phyloP scores from a whole-genome alignment of 37 sponge, comb jelly and placozoan genomes.

The Halichondria panicea region DNA sequence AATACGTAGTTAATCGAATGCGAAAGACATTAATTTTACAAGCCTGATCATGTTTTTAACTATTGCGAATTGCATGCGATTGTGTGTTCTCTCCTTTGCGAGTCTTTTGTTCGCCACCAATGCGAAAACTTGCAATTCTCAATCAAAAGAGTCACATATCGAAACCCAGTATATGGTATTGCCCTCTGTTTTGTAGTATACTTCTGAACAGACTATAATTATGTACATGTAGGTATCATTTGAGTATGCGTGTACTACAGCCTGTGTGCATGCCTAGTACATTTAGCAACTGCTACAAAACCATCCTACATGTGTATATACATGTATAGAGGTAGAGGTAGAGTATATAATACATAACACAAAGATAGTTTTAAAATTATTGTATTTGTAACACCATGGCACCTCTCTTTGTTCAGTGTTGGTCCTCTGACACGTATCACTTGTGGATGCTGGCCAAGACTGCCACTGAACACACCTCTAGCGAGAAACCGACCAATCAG shows the following conservation, averaged over 20 bases:
- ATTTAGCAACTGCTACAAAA: background rate
- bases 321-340: background rate
- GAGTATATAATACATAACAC: background rate
- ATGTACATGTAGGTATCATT: too few species aligned
- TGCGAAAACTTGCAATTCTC: too few species aligned
- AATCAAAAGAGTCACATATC: too few species aligned
- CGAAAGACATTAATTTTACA: too few species aligned
- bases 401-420: conserved; percentile 38
- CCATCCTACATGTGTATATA: background rate
- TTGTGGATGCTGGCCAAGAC: conserved; percentile 66
- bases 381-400: background rate
- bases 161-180: too few species aligned
- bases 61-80: too few species aligned
- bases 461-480: background rate
- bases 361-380: background rate
- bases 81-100: too few species aligned
- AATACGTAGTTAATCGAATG: too few species aligned
- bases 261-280: background rate
- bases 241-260: background rate
- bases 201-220: too few species aligned
- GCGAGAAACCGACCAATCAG: background rate
- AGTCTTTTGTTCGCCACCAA: too few species aligned
- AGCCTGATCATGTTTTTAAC: too few species aligned
- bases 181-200: too few species aligned
- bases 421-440: conserved; percentile 71